phyloP scores from a whole-genome alignment of 1,140 invertebrate genomes.

The Hypsibius dujardini region DNA sequence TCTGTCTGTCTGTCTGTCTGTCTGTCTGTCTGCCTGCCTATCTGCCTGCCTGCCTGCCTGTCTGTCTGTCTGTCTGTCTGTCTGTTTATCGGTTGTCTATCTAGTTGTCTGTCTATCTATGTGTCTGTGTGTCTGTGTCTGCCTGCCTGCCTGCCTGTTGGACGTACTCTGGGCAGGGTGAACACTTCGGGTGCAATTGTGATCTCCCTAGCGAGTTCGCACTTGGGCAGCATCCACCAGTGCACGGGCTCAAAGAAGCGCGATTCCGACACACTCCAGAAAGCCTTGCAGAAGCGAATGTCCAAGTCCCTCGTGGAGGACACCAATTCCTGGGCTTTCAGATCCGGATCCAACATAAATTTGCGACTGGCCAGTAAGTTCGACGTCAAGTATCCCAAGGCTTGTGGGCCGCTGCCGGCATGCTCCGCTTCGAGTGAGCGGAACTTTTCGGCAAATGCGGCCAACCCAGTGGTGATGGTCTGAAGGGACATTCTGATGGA shows the following conservation, averaged over 20 bases:
- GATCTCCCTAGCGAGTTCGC: slow-evolving; percentile 9
- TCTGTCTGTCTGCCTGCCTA: too few relatives aligned
- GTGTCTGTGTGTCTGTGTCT: too few relatives aligned
- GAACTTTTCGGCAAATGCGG: slow-evolving; percentile 70
- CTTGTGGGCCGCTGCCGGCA: slow-evolving; percentile 40
- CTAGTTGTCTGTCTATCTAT: too few relatives aligned
- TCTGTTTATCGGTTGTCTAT: too few relatives aligned
- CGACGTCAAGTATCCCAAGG: slow-evolving; percentile 41
- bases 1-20: too few relatives aligned
- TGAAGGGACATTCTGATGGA: not conserved
- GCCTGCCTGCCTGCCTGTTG: too few relatives aligned
- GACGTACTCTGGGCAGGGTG: not conserved
- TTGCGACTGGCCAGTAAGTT: not conserved
- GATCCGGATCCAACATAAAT: slow-evolving; percentile 57
- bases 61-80: too few relatives aligned
- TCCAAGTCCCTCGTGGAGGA: slow-evolving; percentile 70
- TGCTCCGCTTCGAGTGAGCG: slow-evolving; percentile 45
- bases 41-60: too few relatives aligned
- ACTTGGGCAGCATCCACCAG: slow-evolving; percentile 10
- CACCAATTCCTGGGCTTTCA: slow-evolving; percentile 61
- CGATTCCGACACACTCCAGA: slow-evolving; percentile 77
- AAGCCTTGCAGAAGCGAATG: slow-evolving; percentile 80
- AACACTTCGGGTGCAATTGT: not conserved
- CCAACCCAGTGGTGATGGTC: slow-evolving; percentile 62
- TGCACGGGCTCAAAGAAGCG: slow-evolving; percentile 37